These are phyloP conservation scores for Agrochola litura DNA, from an alignment of 2,888 invertebrate genomes.

Conservation along the genomic window DNA sequence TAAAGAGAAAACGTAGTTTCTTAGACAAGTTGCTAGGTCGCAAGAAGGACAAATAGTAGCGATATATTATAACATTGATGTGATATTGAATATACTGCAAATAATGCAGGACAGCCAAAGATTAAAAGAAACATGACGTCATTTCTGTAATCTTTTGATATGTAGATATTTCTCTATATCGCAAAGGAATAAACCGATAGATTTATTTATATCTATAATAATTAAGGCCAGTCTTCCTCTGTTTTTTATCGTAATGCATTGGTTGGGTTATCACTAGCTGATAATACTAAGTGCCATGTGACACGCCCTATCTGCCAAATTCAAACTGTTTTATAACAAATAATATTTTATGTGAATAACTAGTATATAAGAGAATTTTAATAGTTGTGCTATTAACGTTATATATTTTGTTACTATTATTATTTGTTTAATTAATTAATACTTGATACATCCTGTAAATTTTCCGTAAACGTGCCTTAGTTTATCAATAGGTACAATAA, in stretches of 20 bases:
- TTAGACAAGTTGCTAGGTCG: slow-evolving; percentile 87
- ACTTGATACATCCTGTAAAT: slow-evolving; percentile 54
- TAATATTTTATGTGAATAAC: slow-evolving; percentile 54
- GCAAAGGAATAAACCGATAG: slow-evolving; percentile 71
- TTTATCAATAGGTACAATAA: slow-evolving; percentile 60
- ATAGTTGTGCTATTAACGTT: slow-evolving; percentile 54
- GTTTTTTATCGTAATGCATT: slow-evolving; percentile 87
- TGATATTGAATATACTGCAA: slow-evolving; percentile 76
- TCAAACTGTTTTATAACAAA: slow-evolving; percentile 69
- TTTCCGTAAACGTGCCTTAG: slow-evolving; percentile 57
- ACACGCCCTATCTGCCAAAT: slow-evolving; percentile 87
- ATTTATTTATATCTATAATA: slow-evolving; percentile 79
- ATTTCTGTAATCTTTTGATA: slow-evolving; percentile 81
- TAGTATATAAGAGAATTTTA: slow-evolving; percentile 55
- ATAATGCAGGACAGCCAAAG: slow-evolving; percentile 84
- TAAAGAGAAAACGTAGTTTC: slow-evolving; percentile 88
- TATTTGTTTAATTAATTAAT: slow-evolving; percentile 54
- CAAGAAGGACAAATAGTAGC: slow-evolving; percentile 81
- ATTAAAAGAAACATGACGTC: slow-evolving; percentile 84
- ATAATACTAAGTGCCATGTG: slow-evolving; percentile 88
- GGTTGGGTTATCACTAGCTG: slow-evolving; percentile 87
- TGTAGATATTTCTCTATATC: slow-evolving; percentile 70
- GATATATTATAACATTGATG: slow-evolving; percentile 71
- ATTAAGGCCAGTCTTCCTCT: slow-evolving; percentile 85
- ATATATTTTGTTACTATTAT: slow-evolving; percentile 56